Evolutionary conservation across 2,797 vertebrate genomes (phyloP).

Genomic region (Agapornis canus): DNA sequence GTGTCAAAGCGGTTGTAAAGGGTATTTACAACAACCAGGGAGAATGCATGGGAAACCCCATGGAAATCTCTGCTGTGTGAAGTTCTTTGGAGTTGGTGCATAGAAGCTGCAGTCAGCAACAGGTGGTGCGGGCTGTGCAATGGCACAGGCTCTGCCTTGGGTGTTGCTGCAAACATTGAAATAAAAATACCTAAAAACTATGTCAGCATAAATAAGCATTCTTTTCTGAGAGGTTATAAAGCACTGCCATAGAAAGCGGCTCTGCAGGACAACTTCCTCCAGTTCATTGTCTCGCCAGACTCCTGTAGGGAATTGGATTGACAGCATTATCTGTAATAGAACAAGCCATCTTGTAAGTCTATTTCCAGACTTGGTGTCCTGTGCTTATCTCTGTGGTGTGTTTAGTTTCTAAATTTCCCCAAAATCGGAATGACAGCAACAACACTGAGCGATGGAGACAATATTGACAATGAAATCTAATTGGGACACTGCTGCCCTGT

Average conservation of each 20-base stretch:
- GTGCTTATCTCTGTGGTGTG: neutral
- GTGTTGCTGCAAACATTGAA: neutral
- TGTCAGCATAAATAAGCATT: neutral
- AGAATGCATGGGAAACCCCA: accelerated
- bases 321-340: slow-evolving; percentile 29
- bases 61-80: neutral
- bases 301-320: slow-evolving; percentile 46
- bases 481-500: neutral
- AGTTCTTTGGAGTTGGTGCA: neutral
- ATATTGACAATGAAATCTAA: accelerated
- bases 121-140: neutral
- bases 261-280: neutral
- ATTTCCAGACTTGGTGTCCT: neutral
- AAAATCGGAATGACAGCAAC: neutral
- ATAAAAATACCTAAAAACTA: neutral
- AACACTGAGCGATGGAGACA: accelerated
- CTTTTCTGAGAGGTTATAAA: neutral
- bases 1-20: accelerated
- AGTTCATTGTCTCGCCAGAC: neutral
- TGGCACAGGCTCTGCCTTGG: neutral
- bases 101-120: slow-evolving; percentile 8
- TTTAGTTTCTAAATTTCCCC: neutral
- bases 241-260: neutral
- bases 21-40: accelerated
- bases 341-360: neutral